Base-by-base conservation (phyloP, 1,140 invertebrate species). In the Dufourea novaeangliae region DNA sequence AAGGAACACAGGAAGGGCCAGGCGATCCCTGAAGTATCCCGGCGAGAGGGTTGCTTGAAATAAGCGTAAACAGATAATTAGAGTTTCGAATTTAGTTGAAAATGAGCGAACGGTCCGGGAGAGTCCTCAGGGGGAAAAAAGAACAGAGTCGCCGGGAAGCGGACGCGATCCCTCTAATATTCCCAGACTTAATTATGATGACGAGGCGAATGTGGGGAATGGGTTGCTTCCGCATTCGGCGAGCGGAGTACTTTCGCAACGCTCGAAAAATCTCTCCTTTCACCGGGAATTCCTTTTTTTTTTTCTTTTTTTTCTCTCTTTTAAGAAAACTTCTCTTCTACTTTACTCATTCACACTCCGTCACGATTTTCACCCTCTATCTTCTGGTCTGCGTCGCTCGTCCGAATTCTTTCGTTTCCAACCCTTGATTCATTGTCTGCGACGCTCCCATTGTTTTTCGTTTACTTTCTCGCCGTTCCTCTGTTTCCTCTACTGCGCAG, bases 111-210 rank as follows among this genome's bases (percentile, higher is more conserved):
- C 25, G 14, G 17, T 20, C 39, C 22, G n/a, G n/a, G n/a, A 11
- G 41, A 61, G 17, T 14, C n/a, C 12, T 12, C 1, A 3, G 6
- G 25, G 25, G 50, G n/a, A 54, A 37, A 25, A 22, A 39, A n/a
- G 20, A 27, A 32, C 12, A 3, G 20, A 11, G 25, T 4, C 2
- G 54, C 2, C 0, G 37, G 37, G 4, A 22, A 34, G 25, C 12
- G 10, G 4, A 37, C 20, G n/a, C 29, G 25, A 32, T 29, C 44
- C 11, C 12, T 52, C 70, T 63, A 52, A 50, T 54, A 22, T 54
- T 64, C 29, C 46, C 61, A 22, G 44, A 54, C 17, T 54, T 64
- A 73, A 73, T 73, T 73, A 73, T 39, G 61, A 54, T 50, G 57
- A 27, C 27, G 57, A 59, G 22, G 7, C 17, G 68, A 39, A 54